Base-by-base conservation (phyloP, 2,797 vertebrate species). In the Acanthurus tractus region DNA sequence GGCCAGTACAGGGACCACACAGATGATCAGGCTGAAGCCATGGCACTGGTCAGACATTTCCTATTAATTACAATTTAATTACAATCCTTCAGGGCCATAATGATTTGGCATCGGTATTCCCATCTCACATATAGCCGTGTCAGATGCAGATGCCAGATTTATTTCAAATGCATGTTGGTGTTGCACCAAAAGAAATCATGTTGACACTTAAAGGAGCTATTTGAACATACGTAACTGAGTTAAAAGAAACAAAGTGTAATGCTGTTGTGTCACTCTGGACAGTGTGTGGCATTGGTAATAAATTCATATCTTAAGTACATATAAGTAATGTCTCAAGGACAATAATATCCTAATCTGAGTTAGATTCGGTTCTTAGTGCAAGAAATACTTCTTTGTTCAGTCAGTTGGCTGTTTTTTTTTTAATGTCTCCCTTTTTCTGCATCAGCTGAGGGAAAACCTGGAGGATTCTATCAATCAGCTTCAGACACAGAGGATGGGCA, bases 401-500 rank as follows among this genome's bases (percentile, higher is more conserved):
- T 34, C 12, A 13, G 20, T 49, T 64, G 57, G 9, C 40, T 11
- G 8, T 49, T 70, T 34, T 7, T 34, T 70, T 34, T n/a, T n/a
- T n/a, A n/a, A 23, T 63, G 9, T 36, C 1, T 74, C 55, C 68
- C 63, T 58, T 46, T 45, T 72, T 44, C 8, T 52, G 1, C 49
- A 22, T 23, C 88, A 99, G 98, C 95, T 99, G 63, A 97, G 95
- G 90, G 97, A 97, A 80, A 96, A 94, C 72, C 90, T 99, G 87
- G 96, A 98, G 88, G 96, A 98, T 34, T 99, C 97, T 1, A 94
- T 99, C 83, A 94, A 89, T 68, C 96, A 98, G 3, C 92, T 98
- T 61, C 96, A 96, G 84, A 94, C 88, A n/a, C 96, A 96, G 68
- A 93, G 96, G 50, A 67, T 94, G 63, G 83, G 80, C 45, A 95